Base-by-base conservation (phyloP, 2,888 invertebrate genomes). In the Folsomia candida region DNA sequence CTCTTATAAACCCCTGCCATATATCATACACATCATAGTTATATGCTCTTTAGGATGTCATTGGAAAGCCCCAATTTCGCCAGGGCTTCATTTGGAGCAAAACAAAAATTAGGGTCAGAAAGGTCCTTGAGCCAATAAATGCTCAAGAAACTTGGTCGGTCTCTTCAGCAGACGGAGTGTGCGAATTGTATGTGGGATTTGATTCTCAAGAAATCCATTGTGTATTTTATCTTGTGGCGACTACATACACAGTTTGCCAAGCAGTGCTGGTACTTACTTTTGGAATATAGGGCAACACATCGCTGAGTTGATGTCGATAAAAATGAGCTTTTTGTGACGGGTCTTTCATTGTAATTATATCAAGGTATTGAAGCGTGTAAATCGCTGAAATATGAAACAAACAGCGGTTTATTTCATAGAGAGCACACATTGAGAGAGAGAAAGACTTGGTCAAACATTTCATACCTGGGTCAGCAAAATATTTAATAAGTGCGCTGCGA, bases 341-440 rank as follows among this genome's bases (percentile, higher is more conserved):
- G 63, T 76, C 75, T 57, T 54, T 37, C 89, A 93, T 91, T 81
- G 92, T 91, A 81, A 96, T 90, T 73, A 92, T 91, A 83, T 98
- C 97, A 79, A 98, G 86, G 82, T 92, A 93, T 84, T 97, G 95
- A 80, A 98, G 87, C 20, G 95, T 94, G 80, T 92, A 91, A 69
- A 97, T 93, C 29, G 93, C 90, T 60, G 92, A 90, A 85, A 54
- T 18, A 18, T 11, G 18, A 47, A 47, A 37, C 37, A 37, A 37
- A 37, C 6, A 14, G 14, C 14, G 37, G 37, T 4, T 37, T 37
- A 14, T 37, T n/a, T n/a, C 47, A 47, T 47, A 11, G 18, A 9
- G 47, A 11, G 47, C 47, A 47, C 47, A 18, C 9, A 9, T 47
- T 47, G 47, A 47, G 18, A 18, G 18, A 18, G 47, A 47, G 9